These are phyloP conservation scores for Propithecus perrieri DNA, from an alignment of 2,797 vertebrate species.

Conservation along the genomic window DNA sequence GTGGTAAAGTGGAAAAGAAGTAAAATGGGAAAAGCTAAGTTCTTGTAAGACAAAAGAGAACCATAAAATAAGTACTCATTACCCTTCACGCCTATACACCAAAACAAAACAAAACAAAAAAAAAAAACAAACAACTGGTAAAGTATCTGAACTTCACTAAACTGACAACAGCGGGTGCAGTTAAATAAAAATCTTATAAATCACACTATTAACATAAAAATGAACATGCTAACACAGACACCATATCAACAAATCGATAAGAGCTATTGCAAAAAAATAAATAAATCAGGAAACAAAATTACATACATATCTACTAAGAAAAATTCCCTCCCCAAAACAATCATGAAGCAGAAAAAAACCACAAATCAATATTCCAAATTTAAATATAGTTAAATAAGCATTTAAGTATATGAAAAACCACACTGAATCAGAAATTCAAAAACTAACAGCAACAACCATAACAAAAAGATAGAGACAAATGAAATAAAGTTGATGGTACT, in stretches of 20 bases:
- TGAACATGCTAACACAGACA: background rate
- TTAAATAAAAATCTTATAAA: slow-evolving; percentile 32
- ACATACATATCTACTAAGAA: background rate
- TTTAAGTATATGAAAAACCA: background rate
- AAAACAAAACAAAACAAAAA: background rate
- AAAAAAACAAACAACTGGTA: background rate
- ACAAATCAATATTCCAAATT: background rate
- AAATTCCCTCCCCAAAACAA: slow-evolving; percentile 10
- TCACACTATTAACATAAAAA: background rate
- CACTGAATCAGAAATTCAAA: background rate
- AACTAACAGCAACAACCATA: background rate
- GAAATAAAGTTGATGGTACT: background rate
- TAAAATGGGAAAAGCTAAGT: background rate
- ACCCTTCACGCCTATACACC: background rate
- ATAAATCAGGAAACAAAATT: background rate
- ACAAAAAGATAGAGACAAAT: background rate
- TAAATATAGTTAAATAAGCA: background rate
- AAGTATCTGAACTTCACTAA: background rate
- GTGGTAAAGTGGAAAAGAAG: background rate
- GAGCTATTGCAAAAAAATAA: background rate
- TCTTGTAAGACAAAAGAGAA: slow-evolving; percentile 22
- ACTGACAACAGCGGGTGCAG: slow-evolving; percentile 11
- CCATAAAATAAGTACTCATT: background rate
- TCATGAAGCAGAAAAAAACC: background rate
- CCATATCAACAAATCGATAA: background rate